Base-by-base conservation (phyloP, 2,113 vertebrate species). In the Grallaria varia region DNA sequence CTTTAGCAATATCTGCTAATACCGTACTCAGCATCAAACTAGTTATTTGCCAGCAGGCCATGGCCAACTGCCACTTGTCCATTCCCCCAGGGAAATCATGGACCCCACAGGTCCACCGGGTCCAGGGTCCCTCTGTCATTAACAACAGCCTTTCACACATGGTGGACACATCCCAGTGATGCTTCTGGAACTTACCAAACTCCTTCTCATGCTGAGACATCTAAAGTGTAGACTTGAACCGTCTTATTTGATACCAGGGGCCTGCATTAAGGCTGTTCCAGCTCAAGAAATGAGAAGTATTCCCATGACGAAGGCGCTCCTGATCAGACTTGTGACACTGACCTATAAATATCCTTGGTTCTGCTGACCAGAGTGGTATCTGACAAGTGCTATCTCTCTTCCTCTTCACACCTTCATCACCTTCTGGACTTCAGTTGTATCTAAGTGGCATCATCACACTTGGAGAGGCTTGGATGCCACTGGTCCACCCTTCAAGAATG, bases 1-100 rank as follows among this genome's bases (percentile, higher is more conserved):
- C 90, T 89, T 96, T 96, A 96, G 96, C 92, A 96, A 86, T 85
- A 96, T 95, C 93, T 95, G 66, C 93, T 95, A 90, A 83, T 72
- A 90, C 53, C 19, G 0, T 39, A 58, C 62, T 86, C 35, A 82
- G 60, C 44, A 72, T 17, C 76, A 50, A 84, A 80, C 20, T 12
- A 8, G 42, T 53, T 59, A 33, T 56, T 58, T 47, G 55, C 64
- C 39, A 64, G 56, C 5, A 55, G 55, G 52, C 35, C 72, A 53
- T 0, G 0, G 68, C 12, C 69, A 40, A 73, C 22, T 69, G 35
- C 37, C 76, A 47, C 50, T 67, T 72, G 59, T 20, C 72, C 25
- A 39, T 35, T 71, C n/a, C 22, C 44, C n/a, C 52, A 40, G 71
- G 56, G 69, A 75, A 96, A 47, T 8, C 27, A 49, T 5, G 47